Conservation (phyloP, 2,888 invertebrate species). For the Ichneumoninae sp. region DNA sequence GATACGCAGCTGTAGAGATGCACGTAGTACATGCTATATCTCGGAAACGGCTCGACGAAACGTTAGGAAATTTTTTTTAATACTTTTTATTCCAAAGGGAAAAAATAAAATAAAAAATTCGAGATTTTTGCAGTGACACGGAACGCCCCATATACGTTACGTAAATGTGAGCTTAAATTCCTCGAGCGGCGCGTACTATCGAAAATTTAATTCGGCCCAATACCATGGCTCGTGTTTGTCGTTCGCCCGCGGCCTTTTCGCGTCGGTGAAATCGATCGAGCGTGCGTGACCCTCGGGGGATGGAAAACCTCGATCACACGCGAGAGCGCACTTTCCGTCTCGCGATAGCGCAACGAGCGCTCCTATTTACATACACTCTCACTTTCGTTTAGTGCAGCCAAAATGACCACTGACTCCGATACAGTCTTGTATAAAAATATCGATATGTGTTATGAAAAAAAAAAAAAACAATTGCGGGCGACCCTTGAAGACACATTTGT, state of each 20-base stretch:
- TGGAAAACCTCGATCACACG: constrained; percentile 35
- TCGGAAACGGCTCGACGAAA: no score
- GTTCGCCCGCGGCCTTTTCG: background rate
- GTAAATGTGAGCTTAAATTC: background rate
- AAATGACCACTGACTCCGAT: background rate
- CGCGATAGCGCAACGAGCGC: constrained; percentile 36
- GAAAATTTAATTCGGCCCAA: constrained; percentile 40
- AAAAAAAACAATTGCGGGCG: constrained; percentile 1
- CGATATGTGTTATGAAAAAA: no score
- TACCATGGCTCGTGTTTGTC: background rate
- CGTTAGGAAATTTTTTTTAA: no score
- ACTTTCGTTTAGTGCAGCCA: constrained; percentile 32
- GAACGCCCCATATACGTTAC: background rate
- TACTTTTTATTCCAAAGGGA: background rate
- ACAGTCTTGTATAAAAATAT: background rate
- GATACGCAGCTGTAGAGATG: no score
- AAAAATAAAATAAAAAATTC: background rate
- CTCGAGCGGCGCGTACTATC: constrained; percentile 40
- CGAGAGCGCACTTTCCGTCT: constrained; percentile 44
- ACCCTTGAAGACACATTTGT: background rate
- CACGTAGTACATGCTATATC: no score
- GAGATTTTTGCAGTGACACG: background rate
- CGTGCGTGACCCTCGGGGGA: constrained; percentile 13
- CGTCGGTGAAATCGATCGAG: constrained; percentile 28
- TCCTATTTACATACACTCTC: constrained; percentile 31